phyloP scores from a whole-genome alignment of 2,113 vertebrate species.

The Sarotherodon lohbergeri region DNA sequence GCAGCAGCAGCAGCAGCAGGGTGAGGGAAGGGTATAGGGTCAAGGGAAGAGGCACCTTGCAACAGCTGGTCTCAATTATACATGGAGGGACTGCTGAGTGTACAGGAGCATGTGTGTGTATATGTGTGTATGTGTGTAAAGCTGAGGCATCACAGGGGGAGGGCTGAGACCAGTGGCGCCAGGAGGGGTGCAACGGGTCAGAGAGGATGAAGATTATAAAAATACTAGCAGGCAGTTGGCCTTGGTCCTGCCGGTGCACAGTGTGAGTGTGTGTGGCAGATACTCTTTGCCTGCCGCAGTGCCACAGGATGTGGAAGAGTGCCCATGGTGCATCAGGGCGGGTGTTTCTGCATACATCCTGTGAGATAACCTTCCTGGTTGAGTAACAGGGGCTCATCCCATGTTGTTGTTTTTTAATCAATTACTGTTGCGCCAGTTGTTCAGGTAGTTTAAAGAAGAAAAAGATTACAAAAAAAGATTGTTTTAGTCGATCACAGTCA shows the following conservation, averaged over 20 bases:
- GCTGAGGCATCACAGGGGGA: slow-evolving; percentile 42
- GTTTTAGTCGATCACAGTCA: background rate
- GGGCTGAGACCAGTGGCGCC: slow-evolving; percentile 77
- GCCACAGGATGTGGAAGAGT: slow-evolving; percentile 53
- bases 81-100: slow-evolving; percentile 56
- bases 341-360: slow-evolving; percentile 18
- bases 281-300: slow-evolving; percentile 18
- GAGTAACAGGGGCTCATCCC: background rate
- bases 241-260: slow-evolving; percentile 54
- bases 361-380: slow-evolving; percentile 29
- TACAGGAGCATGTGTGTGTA: slow-evolving; percentile 48
- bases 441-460: background rate
- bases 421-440: background rate
- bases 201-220: slow-evolving; percentile 80
- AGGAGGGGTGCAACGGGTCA: slow-evolving; percentile 79
- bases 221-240: slow-evolving; percentile 78
- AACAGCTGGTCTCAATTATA: slow-evolving; percentile 82
- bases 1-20: slow-evolving; percentile 41
- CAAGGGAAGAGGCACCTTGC: slow-evolving; percentile 76
- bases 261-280: slow-evolving; percentile 41
- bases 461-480: background rate
- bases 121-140: background rate
- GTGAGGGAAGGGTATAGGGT: slow-evolving; percentile 45
- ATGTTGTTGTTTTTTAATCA: background rate
- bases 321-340: background rate